phyloP scores from a whole-genome alignment of 1,140 invertebrate genomes.

The Pollicipes pollicipes region DNA sequence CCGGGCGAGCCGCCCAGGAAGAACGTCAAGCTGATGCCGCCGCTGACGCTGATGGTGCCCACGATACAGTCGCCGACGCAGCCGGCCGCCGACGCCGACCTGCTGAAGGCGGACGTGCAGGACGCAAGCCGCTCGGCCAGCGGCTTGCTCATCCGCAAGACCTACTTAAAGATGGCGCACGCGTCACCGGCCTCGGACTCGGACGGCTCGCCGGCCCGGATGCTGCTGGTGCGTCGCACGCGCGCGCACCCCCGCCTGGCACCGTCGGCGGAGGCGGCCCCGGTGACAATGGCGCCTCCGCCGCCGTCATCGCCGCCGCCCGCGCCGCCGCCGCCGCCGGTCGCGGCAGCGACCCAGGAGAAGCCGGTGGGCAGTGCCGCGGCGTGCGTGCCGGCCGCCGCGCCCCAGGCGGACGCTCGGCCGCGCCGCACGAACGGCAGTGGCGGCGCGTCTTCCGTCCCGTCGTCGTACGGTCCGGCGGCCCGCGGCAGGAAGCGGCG shows the following conservation, averaged over 20 bases:
- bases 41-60: background rate
- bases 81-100: background rate
- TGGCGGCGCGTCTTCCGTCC: too few relatives aligned
- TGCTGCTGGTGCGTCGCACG: too few relatives aligned
- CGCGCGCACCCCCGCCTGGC: too few relatives aligned
- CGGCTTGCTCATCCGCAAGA: background rate
- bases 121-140: background rate
- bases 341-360: too few relatives aligned
- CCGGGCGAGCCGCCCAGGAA: background rate
- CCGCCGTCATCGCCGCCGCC: background rate
- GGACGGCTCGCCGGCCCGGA: too few relatives aligned
- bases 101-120: background rate
- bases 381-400: too few relatives aligned
- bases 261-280: too few relatives aligned
- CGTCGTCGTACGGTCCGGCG: too few relatives aligned
- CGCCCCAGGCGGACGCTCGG: too few relatives aligned
- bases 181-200: background rate
- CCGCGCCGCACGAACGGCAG: too few relatives aligned
- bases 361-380: too few relatives aligned
- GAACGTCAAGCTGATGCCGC: background rate
- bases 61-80: background rate
- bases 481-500: background rate
- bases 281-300: background rate
- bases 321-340: too few relatives aligned
- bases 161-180: background rate